A percentile compares a stretch with the other conserved stretches of the same genome.
Conservation (phyloP, 2,113 vertebrate species). For the Elachura formosa region DNA sequence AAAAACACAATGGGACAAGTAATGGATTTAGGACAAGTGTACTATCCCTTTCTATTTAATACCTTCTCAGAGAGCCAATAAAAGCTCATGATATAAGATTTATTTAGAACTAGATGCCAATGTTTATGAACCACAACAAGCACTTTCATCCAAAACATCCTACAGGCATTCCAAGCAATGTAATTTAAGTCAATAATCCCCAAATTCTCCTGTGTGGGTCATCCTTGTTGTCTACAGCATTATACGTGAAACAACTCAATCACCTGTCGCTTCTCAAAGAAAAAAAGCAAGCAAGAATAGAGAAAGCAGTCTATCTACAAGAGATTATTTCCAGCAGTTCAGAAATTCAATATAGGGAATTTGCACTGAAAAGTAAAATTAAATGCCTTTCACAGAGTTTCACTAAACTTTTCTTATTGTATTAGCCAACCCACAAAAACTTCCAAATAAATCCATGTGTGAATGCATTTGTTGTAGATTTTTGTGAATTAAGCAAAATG, state of each 20-base stretch:
- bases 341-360: neutral
- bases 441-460: neutral
- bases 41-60: neutral
- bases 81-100: neutral
- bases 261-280: neutral
- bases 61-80: neutral
- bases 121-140: neutral
- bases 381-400: neutral
- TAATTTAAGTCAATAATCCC: neutral
- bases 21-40: slow-evolving; percentile 35
- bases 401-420: neutral
- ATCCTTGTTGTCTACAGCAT: neutral
- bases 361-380: neutral
- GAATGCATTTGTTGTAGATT: neutral
- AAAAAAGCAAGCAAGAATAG: neutral
- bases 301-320: neutral
- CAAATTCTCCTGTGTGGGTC: neutral
- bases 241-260: neutral
- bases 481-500: neutral
- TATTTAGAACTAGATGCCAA: neutral
- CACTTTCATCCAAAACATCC: neutral
- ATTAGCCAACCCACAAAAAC: neutral
- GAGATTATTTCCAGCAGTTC: neutral
- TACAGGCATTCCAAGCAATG: neutral
- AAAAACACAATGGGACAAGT: slow-evolving; percentile 30